Evolutionary conservation across 2,888 invertebrate genomes (phyloP), one percentile per base, ranked within the genome.

Genomic region (Corythucha ciliata): DNA sequence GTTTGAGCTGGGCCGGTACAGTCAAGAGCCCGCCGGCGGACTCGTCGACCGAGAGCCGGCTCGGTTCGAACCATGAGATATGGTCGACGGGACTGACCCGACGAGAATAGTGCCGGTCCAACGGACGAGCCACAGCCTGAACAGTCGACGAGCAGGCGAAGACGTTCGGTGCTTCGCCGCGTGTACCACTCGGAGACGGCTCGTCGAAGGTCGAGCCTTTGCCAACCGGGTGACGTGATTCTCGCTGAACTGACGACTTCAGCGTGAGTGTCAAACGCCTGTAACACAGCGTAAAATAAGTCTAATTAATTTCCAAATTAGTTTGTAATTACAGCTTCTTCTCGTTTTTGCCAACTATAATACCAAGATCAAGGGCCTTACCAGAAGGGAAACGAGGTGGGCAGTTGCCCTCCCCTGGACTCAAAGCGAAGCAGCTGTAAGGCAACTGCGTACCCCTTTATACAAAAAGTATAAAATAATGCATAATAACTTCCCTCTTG

Each of bases 21-120:
- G 68, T 89, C 88, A 53, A 90, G 76, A 29, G 90, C 87, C 59
- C 88, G 79, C 62, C 87, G 75, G 57, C 88, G 78, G 48, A 87
- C 83, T 16, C 85, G 71, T 47, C 78, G 72, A 49, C 80, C 74
- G 58, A 74, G 78, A 57, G 79, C 76, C 10, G 79, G 77, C 66
- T 82, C 81, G 12, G 87, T 85, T 61, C 82, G 79, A 59, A 90
- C 76, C 29, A 88, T 86, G 60, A 91, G 75, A 70, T 89, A 86
- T 54, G 90, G 90, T 40, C 87, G 77, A 66, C 85, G 80, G 27
- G 48, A 49, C 33, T 57, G 40, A 42, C 60, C 59, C 50, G 57
- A 57, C 21, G 60, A 59, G 63, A 73, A 73, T 20, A 72, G 69
- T 41, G 69, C 69, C 63, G 86, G 73, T 58, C 81, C 78, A 65